phyloP scores from a whole-genome alignment of 2,113 vertebrate species.

The Clarias gariepinus region DNA sequence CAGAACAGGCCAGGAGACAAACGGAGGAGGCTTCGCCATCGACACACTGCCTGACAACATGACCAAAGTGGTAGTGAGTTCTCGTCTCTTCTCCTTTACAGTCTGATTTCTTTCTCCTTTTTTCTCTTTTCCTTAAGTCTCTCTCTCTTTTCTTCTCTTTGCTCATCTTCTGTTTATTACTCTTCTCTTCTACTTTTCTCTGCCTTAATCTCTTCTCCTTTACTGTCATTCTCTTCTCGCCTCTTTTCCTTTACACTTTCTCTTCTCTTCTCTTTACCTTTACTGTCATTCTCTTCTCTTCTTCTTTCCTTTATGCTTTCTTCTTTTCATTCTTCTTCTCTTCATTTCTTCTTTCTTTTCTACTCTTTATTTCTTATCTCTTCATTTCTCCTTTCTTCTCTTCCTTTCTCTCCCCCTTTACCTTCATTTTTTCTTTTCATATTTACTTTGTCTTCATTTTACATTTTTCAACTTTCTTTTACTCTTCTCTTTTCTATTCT shows the following conservation, averaged over 20 bases:
- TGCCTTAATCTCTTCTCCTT: not conserved
- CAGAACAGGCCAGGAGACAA: conserved; percentile 29
- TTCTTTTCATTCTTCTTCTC: not conserved
- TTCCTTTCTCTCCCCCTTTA: not conserved
- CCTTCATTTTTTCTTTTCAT: not conserved
- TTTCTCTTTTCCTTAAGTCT: not conserved
- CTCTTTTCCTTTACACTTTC: not conserved
- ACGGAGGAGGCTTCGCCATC: conserved; percentile 37
- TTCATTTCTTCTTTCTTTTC: not conserved
- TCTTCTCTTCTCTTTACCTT: not conserved
- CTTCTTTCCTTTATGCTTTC: not conserved
- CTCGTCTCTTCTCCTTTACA: not conserved
- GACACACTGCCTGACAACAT: conserved; percentile 44
- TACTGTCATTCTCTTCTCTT: not conserved
- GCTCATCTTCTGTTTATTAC: not conserved
- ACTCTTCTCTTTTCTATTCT: not conserved
- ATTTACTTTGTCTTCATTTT: not conserved
- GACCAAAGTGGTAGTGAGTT: conserved; percentile 45
- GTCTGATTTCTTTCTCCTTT: not conserved
- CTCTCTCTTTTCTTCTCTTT: not conserved
- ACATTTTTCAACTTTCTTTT: no score
- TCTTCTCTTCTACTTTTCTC: conserved; percentile 26
- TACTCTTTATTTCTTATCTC: not conserved
- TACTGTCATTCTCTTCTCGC: not conserved
- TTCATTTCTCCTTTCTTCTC: not conserved